A percentile compares a stretch with the other conserved stretches of the same genome.
These are phyloP conservation scores for Nymphalis polychloros DNA, from an alignment of 2,888 invertebrate genomes.

Conservation along the genomic window DNA sequence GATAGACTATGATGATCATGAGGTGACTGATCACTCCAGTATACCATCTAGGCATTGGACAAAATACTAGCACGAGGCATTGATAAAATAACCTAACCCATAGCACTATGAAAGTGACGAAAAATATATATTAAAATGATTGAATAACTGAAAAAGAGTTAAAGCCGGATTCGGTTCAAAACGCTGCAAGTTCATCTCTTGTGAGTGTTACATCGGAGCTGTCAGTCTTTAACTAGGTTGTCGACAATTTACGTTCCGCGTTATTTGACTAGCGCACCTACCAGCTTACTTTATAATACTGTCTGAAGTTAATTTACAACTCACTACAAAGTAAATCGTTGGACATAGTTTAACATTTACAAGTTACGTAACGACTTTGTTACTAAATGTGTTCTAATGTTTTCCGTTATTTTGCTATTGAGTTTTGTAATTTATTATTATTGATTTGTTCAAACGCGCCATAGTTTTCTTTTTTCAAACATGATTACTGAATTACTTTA, in stretches of 20 bases:
- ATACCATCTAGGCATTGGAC: no score
- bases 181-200: constrained; percentile 32
- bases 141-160: no score
- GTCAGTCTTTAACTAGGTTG: constrained; percentile 68
- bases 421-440: not conserved
- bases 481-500: no score
- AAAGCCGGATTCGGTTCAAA: not conserved
- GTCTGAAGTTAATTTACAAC: constrained; percentile 38
- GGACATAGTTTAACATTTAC: constrained; percentile 33
- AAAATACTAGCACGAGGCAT: no score
- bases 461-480: no score
- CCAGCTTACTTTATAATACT: constrained; percentile 29
- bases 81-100: no score
- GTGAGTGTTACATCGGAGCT: constrained; percentile 39
- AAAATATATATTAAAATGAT: no score
- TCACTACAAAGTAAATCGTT: constrained; percentile 39
- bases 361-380: constrained; percentile 31
- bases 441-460: not conserved
- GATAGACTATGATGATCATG: no score
- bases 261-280: constrained; percentile 58
- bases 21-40: no score
- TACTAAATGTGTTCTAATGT: constrained; percentile 25
- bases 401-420: constrained; percentile 6
- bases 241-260: constrained; percentile 63
- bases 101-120: no score